Conservation (phyloP, 2,797 vertebrate genomes). For the Gymnothorax reevesii region DNA sequence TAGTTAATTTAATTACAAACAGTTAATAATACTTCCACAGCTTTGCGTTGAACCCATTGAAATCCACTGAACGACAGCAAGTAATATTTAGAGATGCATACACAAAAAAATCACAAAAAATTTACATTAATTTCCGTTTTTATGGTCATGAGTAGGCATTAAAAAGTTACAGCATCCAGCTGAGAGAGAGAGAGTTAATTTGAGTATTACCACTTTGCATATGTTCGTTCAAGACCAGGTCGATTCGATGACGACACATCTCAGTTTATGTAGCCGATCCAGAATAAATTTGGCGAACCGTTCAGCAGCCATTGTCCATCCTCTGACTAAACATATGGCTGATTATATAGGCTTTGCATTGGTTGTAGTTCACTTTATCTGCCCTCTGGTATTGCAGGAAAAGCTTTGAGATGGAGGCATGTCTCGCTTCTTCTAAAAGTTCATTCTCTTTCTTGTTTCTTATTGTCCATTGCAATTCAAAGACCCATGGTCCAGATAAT, state of each 20-base stretch:
- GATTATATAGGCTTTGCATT: constrained; percentile 54
- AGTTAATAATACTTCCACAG: too few relatives aligned
- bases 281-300: constrained; percentile 73
- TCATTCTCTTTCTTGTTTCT: constrained; percentile 53
- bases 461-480: constrained; percentile 56
- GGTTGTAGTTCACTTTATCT: constrained; percentile 59
- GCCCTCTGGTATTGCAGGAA: constrained; percentile 49
- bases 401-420: constrained; percentile 50
- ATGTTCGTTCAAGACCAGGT: constrained; percentile 67
- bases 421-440: constrained; percentile 46
- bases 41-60: too few relatives aligned
- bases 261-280: constrained; percentile 67
- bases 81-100: too few relatives aligned
- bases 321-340: constrained; percentile 81
- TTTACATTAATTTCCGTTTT: constrained; percentile 40
- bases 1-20: too few relatives aligned
- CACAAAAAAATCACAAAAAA: too few relatives aligned
- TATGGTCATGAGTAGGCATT: constrained; percentile 56
- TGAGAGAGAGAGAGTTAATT: constrained; percentile 4
- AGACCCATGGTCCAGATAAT: constrained; percentile 51
- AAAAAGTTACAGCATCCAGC: too few relatives aligned
- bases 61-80: too few relatives aligned
- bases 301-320: constrained; percentile 75
- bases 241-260: constrained; percentile 56
- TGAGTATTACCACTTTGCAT: constrained; percentile 58